Percentiles rank a stretch among this genome's conserved stretches.
Evolutionary conservation across 2,113 vertebrate genomes (phyloP).

Genomic region (Riparia riparia): DNA sequence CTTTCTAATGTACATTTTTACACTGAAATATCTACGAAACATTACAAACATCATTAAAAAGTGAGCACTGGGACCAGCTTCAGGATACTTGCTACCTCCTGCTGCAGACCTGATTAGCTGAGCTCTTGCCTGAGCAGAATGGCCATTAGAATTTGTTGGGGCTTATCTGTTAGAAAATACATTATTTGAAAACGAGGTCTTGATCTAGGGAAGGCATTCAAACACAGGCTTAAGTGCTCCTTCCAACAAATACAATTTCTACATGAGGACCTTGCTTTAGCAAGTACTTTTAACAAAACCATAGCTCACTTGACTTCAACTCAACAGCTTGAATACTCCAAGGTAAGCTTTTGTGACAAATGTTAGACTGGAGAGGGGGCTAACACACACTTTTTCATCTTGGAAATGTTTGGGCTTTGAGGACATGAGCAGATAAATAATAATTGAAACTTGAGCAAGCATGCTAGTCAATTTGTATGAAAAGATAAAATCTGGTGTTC

Average conservation of each 20-base stretch:
- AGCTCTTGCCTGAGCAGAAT: not conserved
- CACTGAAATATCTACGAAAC: not conserved
- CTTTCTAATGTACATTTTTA: constrained; percentile 24
- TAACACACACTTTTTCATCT: not conserved
- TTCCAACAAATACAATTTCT: not conserved
- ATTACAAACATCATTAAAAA: constrained; percentile 39
- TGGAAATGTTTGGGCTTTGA: not conserved
- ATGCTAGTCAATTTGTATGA: not conserved
- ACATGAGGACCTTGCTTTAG: not conserved
- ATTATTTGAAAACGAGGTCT: not conserved
- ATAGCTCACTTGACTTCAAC: not conserved
- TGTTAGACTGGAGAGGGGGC: not conserved
- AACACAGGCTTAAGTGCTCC: not conserved
- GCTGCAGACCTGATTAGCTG: not conserved
- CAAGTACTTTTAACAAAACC: constrained; percentile 15
- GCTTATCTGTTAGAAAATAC: not conserved
- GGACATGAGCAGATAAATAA: not conserved
- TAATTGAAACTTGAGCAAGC: not conserved
- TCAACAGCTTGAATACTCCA: not conserved
- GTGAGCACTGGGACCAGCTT: not conserved
- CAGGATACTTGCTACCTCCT: not conserved
- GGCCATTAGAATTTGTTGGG: not conserved
- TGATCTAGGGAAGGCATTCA: constrained; percentile 5
- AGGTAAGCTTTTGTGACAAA: constrained; percentile 13
- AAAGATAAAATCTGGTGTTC: not conserved